A percentile compares a stretch with the other conserved stretches of the same genome.
Evolutionary conservation across 2,797 vertebrate genomes (phyloP).

Genomic region (Phrynocephalus vlangalii): DNA sequence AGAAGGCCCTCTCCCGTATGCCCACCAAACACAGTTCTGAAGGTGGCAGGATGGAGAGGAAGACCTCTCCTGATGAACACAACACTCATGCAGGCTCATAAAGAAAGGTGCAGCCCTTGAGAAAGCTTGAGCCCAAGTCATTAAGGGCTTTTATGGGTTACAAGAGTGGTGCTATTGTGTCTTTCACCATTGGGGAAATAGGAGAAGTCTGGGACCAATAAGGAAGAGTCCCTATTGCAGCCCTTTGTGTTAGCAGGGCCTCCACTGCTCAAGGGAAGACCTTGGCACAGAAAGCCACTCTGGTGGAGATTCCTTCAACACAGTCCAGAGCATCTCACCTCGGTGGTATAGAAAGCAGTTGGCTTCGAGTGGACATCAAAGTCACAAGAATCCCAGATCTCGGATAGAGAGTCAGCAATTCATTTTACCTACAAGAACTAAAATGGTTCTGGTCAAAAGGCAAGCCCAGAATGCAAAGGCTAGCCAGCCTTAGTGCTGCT

Average conservation of each 20-base stretch:
- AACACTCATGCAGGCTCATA: too few species aligned
- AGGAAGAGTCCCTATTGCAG: background rate
- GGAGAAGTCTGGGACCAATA: background rate
- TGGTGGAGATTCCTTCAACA: background rate
- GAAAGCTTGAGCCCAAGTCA: too few species aligned
- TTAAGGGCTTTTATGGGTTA: too few species aligned
- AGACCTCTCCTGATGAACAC: too few species aligned
- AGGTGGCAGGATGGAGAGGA: too few species aligned
- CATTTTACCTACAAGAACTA: background rate
- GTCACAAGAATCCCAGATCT: too few species aligned
- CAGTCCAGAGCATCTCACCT: too few species aligned
- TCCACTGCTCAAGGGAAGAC: background rate
- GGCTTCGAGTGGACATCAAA: too few species aligned
- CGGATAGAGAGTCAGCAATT: background rate
- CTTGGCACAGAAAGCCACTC: background rate
- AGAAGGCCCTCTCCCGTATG: too few species aligned
- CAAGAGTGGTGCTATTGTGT: background rate
- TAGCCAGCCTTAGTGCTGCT: background rate
- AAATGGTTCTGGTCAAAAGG: conserved; percentile 15
- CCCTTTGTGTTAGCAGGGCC: background rate
- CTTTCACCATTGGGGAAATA: background rate
- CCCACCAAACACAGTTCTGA: too few species aligned
- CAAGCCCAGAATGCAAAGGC: background rate
- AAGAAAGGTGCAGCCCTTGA: too few species aligned
- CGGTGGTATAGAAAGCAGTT: too few species aligned